A percentile compares a stretch with the other conserved stretches of the same genome.
These are phyloP conservation scores for Rugalucina vietnamica DNA, from an alignment of 2,888 invertebrate genomes.

Conservation along the genomic window DNA sequence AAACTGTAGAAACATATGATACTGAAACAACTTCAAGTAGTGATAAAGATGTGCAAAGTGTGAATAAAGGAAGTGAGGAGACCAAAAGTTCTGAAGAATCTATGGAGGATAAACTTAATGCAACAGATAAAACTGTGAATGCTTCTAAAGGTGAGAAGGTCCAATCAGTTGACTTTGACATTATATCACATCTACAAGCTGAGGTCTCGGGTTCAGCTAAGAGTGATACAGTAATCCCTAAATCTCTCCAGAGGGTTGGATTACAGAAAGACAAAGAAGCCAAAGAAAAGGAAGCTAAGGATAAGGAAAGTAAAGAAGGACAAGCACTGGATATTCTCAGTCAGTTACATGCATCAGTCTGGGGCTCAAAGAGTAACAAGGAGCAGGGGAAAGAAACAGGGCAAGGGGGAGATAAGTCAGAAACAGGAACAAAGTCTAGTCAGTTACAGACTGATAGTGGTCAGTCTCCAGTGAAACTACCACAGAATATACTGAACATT, in stretches of 20 bases:
- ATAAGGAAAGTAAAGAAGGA: not conserved
- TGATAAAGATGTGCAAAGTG: no score
- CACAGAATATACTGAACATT: not conserved
- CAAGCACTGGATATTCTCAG: not conserved
- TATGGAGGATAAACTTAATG: not conserved
- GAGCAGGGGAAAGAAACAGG: not conserved
- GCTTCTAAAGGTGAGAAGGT: not conserved
- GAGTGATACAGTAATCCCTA: not conserved
- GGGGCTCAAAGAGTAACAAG: not conserved
- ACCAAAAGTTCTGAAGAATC: not conserved
- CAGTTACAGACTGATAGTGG: not conserved
- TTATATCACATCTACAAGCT: constrained; percentile 44
- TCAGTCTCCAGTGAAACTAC: not conserved
- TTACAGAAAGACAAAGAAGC: not conserved
- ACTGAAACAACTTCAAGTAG: no score
- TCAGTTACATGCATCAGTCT: not conserved
- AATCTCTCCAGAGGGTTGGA: not conserved
- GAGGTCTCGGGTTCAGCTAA: constrained; percentile 24
- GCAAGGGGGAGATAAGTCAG: not conserved
- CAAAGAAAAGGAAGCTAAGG: not conserved
- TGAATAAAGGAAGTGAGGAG: not conserved
- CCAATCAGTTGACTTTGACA: constrained; percentile 10
- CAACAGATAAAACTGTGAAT: not conserved
- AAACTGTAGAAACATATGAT: no score
- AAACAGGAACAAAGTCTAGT: not conserved